Evolutionary conservation across 2,888 invertebrate species (phyloP).

Genomic region (Isotomurus palustris): DNA sequence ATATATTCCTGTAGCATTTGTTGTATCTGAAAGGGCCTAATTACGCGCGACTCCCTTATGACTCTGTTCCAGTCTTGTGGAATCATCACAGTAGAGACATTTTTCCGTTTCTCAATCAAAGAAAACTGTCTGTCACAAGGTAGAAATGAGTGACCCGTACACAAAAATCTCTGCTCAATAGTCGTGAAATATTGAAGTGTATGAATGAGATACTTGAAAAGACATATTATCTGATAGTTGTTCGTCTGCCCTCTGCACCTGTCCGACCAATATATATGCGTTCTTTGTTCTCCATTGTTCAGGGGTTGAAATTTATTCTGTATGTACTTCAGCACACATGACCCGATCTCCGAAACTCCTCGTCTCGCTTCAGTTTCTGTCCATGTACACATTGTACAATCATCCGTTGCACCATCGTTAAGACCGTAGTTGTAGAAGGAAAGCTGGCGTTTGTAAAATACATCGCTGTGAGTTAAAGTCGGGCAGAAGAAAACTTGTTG

Average conservation of each 20-base stretch:
- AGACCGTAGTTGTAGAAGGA: constrained; percentile 3
- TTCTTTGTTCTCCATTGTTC: background rate
- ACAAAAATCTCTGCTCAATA: background rate
- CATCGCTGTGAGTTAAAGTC: too few species aligned
- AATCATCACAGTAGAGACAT: background rate
- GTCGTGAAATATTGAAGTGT: background rate
- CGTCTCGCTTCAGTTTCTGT: background rate
- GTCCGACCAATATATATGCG: background rate
- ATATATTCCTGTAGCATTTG: background rate
- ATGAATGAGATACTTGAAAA: constrained; percentile 3
- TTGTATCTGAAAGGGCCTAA: background rate
- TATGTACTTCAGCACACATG: background rate
- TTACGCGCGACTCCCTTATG: background rate
- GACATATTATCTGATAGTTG: constrained; percentile 2
- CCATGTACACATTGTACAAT: background rate
- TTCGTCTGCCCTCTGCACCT: constrained; percentile 7
- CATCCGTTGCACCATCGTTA: background rate
- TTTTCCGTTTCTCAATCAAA: background rate
- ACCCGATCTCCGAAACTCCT: constrained; percentile 3
- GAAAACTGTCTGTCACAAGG: background rate
- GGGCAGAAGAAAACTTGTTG: too few species aligned
- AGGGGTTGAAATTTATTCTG: background rate
- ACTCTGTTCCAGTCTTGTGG: background rate
- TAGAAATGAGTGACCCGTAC: background rate
- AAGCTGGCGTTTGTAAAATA: constrained; percentile 6